Evolutionary conservation across 2,113 vertebrate species (phyloP).

Genomic region (Strigops habroptila): DNA sequence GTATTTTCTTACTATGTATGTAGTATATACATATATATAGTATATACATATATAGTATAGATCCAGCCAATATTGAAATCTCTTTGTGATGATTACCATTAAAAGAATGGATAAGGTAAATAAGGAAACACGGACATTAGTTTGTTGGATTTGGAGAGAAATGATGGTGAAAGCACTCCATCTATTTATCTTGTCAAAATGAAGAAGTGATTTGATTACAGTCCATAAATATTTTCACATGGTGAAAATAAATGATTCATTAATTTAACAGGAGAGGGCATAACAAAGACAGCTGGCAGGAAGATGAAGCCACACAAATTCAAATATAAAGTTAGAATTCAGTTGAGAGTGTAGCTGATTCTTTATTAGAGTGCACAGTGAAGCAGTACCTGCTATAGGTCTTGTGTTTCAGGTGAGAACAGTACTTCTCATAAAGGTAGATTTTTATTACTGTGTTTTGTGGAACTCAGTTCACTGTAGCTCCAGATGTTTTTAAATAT

Average conservation of each 20-base stretch:
- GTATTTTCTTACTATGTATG: not conserved
- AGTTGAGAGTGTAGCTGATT: not conserved
- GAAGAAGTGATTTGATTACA: not conserved
- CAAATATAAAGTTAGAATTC: not conserved
- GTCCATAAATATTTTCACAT: not conserved
- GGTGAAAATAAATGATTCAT: not conserved
- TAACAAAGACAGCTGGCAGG: not conserved
- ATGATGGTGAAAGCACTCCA: not conserved
- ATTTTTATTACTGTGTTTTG: not conserved
- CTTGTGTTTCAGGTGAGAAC: not conserved
- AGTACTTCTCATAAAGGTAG: not conserved
- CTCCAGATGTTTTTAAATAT: not conserved
- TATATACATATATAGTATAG: not conserved
- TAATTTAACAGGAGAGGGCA: not conserved
- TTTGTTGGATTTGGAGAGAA: not conserved
- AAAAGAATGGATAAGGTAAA: not conserved
- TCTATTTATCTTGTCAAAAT: slow-evolving; percentile 5
- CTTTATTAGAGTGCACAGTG: not conserved
- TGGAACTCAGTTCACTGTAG: not conserved
- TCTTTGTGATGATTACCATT: not conserved
- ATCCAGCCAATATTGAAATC: not conserved
- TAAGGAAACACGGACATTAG: not conserved
- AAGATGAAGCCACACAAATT: not conserved
- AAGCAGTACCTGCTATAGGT: not conserved
- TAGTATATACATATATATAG: not conserved